Conservation (phyloP, 2,797 vertebrate species). For the Kryptolebias ocellatus region DNA sequence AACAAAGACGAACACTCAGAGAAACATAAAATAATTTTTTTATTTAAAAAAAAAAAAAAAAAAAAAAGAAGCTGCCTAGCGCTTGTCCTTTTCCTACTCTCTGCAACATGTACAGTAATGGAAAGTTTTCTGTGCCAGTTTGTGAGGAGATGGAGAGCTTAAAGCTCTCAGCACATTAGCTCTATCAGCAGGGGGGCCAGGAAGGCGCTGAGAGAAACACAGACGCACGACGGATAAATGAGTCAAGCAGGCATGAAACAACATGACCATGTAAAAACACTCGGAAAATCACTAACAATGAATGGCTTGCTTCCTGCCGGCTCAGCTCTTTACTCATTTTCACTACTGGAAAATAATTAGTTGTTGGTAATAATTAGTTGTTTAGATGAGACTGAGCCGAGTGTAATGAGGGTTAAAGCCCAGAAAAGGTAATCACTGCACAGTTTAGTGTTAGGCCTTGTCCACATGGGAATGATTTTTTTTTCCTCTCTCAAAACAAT, state of each 20-base stretch:
- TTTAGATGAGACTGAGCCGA: slow-evolving; percentile 40
- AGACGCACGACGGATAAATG: slow-evolving; percentile 54
- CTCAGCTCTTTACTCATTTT: slow-evolving; percentile 41
- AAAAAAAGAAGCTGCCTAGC: not conserved
- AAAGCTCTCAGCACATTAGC: slow-evolving; percentile 73
- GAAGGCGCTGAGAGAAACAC: slow-evolving; percentile 58
- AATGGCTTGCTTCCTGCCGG: slow-evolving; percentile 34
- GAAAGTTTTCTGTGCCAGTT: slow-evolving; percentile 49
- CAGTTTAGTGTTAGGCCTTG: slow-evolving; percentile 5
- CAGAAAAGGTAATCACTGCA: not conserved
- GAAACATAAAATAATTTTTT: slow-evolving; percentile 14
- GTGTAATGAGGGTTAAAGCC: slow-evolving; percentile 30
- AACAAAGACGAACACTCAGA: slow-evolving; percentile 23
- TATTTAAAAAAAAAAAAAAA: slow-evolving; percentile 13
- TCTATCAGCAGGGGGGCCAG: slow-evolving; percentile 60
- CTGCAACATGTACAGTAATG: slow-evolving; percentile 34
- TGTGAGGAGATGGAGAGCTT: slow-evolving; percentile 55
- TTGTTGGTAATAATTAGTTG: slow-evolving; percentile 9
- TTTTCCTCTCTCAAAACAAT: too few relatives aligned
- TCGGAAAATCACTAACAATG: slow-evolving; percentile 53
- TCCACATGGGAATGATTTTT: too few relatives aligned
- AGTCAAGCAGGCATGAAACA: slow-evolving; percentile 68
- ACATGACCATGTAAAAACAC: slow-evolving; percentile 58
- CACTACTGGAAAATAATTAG: slow-evolving; percentile 59
- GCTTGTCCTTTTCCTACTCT: slow-evolving; percentile 9